Base-by-base conservation (phyloP, 2,113 vertebrate genomes). In the Vireo altiloquus region DNA sequence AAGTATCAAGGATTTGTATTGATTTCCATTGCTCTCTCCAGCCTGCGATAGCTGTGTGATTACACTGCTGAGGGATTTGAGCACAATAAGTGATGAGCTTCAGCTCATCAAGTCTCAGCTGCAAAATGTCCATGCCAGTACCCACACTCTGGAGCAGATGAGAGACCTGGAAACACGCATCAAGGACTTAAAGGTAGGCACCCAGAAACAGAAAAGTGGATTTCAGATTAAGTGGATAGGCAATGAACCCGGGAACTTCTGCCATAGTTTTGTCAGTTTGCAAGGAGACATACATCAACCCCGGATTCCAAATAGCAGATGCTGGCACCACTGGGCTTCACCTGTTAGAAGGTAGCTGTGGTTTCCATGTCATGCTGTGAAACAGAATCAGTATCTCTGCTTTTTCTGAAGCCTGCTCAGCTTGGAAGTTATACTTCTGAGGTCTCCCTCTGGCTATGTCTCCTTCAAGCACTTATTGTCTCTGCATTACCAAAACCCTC, bases 1-100 rank as follows among this genome's bases (percentile, higher is more conserved):
- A 78, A 77, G 31, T 85, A 85, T 25, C 40, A 78, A 16, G 2
- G 8, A 28, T 65, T 30, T 12, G 19, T 53, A 52, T 49, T 89
- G 10, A 71, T 94, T 70, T 35, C 49, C 75, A 95, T 72, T 96
- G 74, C 18, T 46, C 44, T 35, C 93, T 97, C 31, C 97, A 99
- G 99, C 98, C 46, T 99, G 99, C 3, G 99, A 99, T 78, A 99
- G 97, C 92, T 99, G 99, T 89, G 99, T 99, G n/a, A 97, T 98
- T 91, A 99, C 98, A 1, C 97, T 99, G 61, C 95, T 99, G 37
- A 85, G 96, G 0, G 99, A 99, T 87, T 75, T 99, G 97, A 98
- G 98, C 90, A 96, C 96, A 75, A 98, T 99, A 93, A 95, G 97
- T 7, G 93, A 98, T 0, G 98, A 99, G 52, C 96, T 99, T 87